These are phyloP conservation scores for Pantala flavescens DNA, from an alignment of 1,140 invertebrate genomes.

Conservation along the genomic window DNA sequence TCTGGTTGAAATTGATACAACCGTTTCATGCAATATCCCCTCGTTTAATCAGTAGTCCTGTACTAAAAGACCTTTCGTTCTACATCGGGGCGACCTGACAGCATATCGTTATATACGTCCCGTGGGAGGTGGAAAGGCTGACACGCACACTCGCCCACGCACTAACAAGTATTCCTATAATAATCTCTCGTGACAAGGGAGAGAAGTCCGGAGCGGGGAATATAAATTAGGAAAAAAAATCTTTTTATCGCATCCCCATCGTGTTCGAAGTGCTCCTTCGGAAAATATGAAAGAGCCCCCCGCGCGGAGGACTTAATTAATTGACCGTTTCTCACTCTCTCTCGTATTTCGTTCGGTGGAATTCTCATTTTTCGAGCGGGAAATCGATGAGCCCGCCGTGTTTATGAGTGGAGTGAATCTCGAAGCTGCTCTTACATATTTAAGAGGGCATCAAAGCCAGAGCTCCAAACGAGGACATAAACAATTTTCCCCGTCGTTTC, in stretches of 20 bases:
- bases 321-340: neutral
- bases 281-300: constrained; percentile 1
- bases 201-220: neutral
- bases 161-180: no score
- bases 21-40: no score
- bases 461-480: neutral
- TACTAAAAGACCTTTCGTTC: no score
- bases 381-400: neutral
- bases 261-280: neutral
- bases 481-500: neutral
- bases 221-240: neutral
- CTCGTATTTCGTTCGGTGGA: neutral
- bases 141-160: no score
- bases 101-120: no score
- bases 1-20: no score
- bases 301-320: neutral
- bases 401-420: neutral
- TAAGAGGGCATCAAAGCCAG: neutral
- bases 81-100: no score
- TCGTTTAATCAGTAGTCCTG: no score
- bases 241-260: no score
- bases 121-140: no score
- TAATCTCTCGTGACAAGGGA: no score
- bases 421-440: neutral
- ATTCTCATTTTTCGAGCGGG: neutral